Conservation (phyloP, 2,113 vertebrate species). For the Lepus americanus region DNA sequence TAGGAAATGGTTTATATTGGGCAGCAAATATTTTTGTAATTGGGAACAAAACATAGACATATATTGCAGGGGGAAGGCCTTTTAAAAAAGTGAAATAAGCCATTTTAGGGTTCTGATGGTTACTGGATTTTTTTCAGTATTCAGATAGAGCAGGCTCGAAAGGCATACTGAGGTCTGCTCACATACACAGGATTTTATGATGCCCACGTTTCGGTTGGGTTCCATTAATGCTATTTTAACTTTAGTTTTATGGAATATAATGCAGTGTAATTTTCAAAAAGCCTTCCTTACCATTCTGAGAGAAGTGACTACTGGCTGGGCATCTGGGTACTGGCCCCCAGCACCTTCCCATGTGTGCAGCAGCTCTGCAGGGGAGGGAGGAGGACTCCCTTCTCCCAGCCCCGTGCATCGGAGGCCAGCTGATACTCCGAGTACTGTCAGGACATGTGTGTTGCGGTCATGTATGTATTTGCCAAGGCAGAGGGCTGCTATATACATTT, state of each 20-base stretch:
- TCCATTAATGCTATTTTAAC: conserved; percentile 53
- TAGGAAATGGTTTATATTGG: conserved; percentile 71
- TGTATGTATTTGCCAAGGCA: conserved; percentile 50
- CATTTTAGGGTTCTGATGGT: conserved; percentile 61
- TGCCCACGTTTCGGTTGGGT: conserved; percentile 44
- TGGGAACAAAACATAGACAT: neutral
- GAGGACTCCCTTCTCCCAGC: neutral
- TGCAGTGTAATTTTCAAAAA: conserved; percentile 64
- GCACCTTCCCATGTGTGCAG: conserved; percentile 60
- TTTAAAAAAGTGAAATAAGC: conserved; percentile 63
- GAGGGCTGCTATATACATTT: conserved; percentile 7
- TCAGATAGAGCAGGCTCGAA: conserved; percentile 36
- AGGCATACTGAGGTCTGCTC: neutral
- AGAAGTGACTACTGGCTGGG: neutral
- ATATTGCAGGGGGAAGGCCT: neutral
- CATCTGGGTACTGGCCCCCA: conserved; percentile 60
- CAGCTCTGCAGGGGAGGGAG: neutral
- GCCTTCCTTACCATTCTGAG: conserved; percentile 68
- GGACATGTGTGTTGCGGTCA: conserved; percentile 63
- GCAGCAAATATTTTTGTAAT: conserved; percentile 55
- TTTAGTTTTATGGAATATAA: conserved; percentile 62
- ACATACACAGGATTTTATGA: conserved; percentile 17
- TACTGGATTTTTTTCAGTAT: conserved; percentile 52
- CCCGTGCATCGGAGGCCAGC: conserved; percentile 28
- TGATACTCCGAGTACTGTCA: conserved; percentile 62